These are phyloP conservation scores for Periphyllus acericola DNA, from an alignment of 2,888 invertebrate genomes.

Conservation along the genomic window DNA sequence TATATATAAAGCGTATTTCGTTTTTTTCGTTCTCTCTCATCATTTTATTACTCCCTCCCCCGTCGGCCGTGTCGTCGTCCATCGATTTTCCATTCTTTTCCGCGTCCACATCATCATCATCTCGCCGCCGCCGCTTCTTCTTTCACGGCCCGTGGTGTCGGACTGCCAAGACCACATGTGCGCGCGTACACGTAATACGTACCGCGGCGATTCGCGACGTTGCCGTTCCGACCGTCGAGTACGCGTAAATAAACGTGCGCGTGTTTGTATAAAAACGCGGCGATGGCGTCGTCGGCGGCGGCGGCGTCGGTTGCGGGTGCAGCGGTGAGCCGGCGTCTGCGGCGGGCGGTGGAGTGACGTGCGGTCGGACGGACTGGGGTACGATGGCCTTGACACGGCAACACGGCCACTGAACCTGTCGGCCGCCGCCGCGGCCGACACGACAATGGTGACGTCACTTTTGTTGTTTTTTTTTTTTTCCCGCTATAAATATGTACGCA, in stretches of 20 bases:
- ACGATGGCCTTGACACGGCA: constrained; percentile 62
- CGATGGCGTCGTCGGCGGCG: constrained; percentile 6
- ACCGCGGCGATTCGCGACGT: constrained; percentile 22
- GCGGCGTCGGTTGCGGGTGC: not conserved
- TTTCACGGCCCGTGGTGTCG: constrained; percentile 34
- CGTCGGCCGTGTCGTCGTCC: too few relatives aligned
- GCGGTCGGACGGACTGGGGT: constrained; percentile 36
- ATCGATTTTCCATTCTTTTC: constrained; percentile 7
- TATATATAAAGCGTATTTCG: not conserved
- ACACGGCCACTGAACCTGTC: constrained; percentile 62
- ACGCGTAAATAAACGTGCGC: not conserved
- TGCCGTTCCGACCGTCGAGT: constrained; percentile 13
- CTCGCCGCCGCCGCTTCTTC: not conserved
- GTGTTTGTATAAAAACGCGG: constrained; percentile 8
- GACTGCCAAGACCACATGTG: not conserved
- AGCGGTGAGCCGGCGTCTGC: constrained; percentile 1
- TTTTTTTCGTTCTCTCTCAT: too few relatives aligned
- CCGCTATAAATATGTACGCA: not conserved
- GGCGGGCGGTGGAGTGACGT: not conserved
- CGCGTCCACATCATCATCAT: not conserved
- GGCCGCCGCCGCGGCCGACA: constrained; percentile 44
- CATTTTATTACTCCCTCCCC: too few relatives aligned
- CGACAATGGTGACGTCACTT: constrained; percentile 59
- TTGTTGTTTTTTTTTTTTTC: constrained; percentile 59
- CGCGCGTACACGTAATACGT: not conserved